A percentile compares a stretch with the other conserved stretches of the same genome.
Evolutionary conservation across 2,888 invertebrate genomes (phyloP).

Genomic region (Cheilosia impressa): DNA sequence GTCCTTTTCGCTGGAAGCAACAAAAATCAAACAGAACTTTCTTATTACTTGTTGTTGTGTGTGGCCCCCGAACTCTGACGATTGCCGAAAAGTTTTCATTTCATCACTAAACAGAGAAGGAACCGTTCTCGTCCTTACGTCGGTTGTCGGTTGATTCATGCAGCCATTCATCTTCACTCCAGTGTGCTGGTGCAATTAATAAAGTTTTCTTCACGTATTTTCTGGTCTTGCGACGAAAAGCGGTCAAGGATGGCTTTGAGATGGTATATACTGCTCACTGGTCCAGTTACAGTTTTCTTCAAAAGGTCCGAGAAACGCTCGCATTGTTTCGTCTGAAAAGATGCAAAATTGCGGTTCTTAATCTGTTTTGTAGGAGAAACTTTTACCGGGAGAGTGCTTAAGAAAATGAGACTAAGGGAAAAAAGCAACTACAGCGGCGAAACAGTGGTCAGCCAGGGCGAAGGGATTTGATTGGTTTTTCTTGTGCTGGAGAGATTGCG

Average conservation of each 20-base stretch:
- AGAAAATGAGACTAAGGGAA: neutral
- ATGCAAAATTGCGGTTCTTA: constrained; percentile 43
- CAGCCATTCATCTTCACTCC: constrained; percentile 60
- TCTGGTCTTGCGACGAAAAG: constrained; percentile 68
- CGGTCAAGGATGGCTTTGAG: constrained; percentile 71
- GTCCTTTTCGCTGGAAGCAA: constrained; percentile 56
- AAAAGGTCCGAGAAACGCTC: constrained; percentile 32
- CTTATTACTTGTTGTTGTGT: constrained; percentile 9
- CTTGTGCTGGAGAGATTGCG: neutral
- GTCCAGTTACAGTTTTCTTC: constrained; percentile 60
- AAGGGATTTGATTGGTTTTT: neutral
- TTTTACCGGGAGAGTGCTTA: constrained; percentile 2
- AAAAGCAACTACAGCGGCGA: neutral
- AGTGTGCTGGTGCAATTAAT: constrained; percentile 67
- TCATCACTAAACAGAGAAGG: constrained; percentile 1
- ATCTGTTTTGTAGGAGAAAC: constrained; percentile 21
- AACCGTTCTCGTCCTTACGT: constrained; percentile 28
- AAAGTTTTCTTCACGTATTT: constrained; percentile 68
- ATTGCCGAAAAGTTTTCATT: constrained; percentile 58
- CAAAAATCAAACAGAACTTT: constrained; percentile 67
- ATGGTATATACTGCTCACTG: constrained; percentile 32
- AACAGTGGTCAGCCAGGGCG: neutral
- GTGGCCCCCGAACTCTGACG: constrained; percentile 14
- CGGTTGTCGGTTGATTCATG: constrained; percentile 32
- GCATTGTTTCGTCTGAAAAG: constrained; percentile 11